Evolutionary conservation across 92 coral and sea anemone species (phyloP), one percentile per base, ranked within the genome.

Genomic region (Epizoanthus stellaris): DNA sequence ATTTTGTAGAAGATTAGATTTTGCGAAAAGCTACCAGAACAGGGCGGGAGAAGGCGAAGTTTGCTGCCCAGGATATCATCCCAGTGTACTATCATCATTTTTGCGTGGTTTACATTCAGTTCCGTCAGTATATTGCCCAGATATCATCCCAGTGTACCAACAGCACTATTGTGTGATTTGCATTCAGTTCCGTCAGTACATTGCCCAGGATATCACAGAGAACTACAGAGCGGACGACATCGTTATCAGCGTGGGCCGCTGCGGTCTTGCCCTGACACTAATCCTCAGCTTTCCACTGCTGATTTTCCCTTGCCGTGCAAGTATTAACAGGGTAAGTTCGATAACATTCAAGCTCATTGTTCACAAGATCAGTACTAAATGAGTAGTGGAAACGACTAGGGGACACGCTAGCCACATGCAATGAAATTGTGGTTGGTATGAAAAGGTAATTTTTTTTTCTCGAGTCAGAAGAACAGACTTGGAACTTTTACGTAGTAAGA

Each of bases 281-380:
- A 76, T 94, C 36, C 91, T 92, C 21, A 94, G 98, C 86, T 94
- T 92, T 75, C 98, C 98, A 2, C 87, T 94, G 58, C 95, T 94
- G 3, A 80, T 94, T 77, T 94, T 94, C 76, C 98, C 98, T 2
- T 94, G 98, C 59, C 80, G 98, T 59, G 93, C 87, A 5, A 85
- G 83, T 69, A 87, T 94, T 68, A 94, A 94, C 87, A 88, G 95
- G 84, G 98, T 94, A 85, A 76, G 90, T 43, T 15, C 6, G 1
- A 6, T 9, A 8, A 40, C 3, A 12, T 3, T 45, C 30, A 6
- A 43, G 56, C 14, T 52, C 56, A 9, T 52, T 52, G 10, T 6
- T 49, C 11, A 49, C 54, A 49, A 49, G 54, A 11, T 7, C 54
- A 49, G 12, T n/a, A n/a, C n/a, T n/a, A n/a, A n/a, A n/a, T n/a